Percentiles rank a stretch among this genome's conserved stretches.
Evolutionary conservation across 2,797 vertebrate species (phyloP).

Genomic region (Scolopax rusticola): DNA sequence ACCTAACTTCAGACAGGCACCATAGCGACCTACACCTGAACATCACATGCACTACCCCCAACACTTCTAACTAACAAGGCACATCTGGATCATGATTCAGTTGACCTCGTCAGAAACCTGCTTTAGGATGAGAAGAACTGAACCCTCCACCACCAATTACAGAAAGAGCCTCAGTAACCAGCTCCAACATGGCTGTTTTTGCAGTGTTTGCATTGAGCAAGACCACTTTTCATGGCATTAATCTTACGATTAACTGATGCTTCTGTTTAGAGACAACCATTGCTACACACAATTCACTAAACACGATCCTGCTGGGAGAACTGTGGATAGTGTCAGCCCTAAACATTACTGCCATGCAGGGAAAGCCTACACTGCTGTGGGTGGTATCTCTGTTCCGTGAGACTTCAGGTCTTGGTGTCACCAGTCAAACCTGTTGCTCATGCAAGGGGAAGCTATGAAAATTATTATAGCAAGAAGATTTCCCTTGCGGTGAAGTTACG

Average conservation of each 20-base stretch:
- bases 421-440: neutral
- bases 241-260: neutral
- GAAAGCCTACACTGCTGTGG: neutral
- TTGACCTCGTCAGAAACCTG: neutral
- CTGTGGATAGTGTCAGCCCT: neutral
- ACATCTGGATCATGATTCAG: neutral
- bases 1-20: fast-evolving
- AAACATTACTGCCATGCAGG: neutral
- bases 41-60: neutral
- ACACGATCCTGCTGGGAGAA: neutral
- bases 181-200: neutral
- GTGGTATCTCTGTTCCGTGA: neutral
- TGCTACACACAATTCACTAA: neutral
- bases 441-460: neutral
- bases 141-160: neutral
- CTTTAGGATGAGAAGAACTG: neutral
- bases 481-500: neutral
- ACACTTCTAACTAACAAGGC: neutral
- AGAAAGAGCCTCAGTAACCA: neutral
- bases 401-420: neutral
- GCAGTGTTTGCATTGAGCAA: neutral
- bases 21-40: neutral
- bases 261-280: neutral
- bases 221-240: neutral
- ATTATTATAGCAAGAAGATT: neutral